Conservation (phyloP, 2,113 vertebrate genomes). For the Oxyura jamaicensis region DNA sequence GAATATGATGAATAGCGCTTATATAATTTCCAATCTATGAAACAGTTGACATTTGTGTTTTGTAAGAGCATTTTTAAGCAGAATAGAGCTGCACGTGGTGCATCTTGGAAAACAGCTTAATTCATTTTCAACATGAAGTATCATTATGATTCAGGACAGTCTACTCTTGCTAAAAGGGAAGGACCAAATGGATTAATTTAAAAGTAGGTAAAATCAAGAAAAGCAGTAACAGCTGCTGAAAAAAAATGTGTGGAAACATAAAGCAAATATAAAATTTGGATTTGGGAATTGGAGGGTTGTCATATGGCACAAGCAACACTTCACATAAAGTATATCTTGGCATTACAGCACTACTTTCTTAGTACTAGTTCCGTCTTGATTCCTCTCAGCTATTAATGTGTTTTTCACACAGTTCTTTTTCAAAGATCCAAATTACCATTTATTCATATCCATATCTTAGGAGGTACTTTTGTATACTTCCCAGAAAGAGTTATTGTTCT, state of each 20-base stretch:
- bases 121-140: neutral
- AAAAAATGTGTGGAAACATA: neutral
- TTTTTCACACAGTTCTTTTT: slow-evolving; percentile 2
- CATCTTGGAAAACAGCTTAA: neutral
- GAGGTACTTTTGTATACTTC: neutral
- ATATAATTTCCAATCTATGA: neutral
- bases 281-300: neutral
- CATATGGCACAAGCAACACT: neutral
- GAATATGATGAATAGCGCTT: neutral
- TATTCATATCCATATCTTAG: neutral
- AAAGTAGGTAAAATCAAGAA: neutral
- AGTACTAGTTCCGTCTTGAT: neutral
- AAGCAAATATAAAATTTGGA: neutral
- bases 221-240: neutral
- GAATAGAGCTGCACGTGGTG: neutral
- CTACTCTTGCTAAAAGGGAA: neutral
- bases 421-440: neutral
- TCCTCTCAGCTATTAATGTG: slow-evolving; percentile 1
- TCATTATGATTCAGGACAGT: neutral
- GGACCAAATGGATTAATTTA: neutral
- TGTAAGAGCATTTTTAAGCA: neutral
- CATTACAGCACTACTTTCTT: neutral
- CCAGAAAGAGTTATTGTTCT: neutral
- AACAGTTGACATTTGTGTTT: neutral
- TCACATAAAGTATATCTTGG: neutral